Base-by-base conservation (phyloP, 2,797 vertebrate genomes). In the Gymnothorax reevesii region DNA sequence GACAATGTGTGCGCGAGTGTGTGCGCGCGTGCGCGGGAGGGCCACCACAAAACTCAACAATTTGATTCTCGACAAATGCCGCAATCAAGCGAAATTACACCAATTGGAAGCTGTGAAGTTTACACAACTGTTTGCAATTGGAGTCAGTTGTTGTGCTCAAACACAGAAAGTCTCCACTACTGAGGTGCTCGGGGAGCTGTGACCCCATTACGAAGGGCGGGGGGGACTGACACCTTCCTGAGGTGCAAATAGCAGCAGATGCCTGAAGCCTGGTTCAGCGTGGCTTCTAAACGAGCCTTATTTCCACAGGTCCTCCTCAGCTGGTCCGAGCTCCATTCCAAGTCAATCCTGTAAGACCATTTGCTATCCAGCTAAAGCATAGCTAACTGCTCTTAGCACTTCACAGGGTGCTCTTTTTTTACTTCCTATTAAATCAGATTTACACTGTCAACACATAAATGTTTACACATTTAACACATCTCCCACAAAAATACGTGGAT, bases 171-270 rank as follows among this genome's bases (percentile, higher is more conserved):
- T n/a, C n/a, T 69, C 13, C 59, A 8, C 60, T 9, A 22, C 22
- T 69, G 17, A 12, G 13, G 20, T 15, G 22, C 49, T 59, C 49
- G 71, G 49, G 20, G 62, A 20, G 7, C 62, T 84, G 83, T 84
- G 33, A 84, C 33, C 15, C 9, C 17, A 69, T 66, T 54, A 75
- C 5, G 0, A 12, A 7, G 27, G 42, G 60, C 4, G 3, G 3
- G 77, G 5, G 57, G 15, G 15, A 62, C 33, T 54, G 88, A 90
- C 85, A 84, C 80, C 84, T 59, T 82, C 87, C 83, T 57, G 59
- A 66, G 85, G 89, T 88, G 91, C 89, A 90, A 93, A 91, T 89
- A 86, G 85, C 89, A 88, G 85, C 93, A 91, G 77, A 84, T 55
- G 85, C 89, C 89, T 89, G 88, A 88, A 42, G 83, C 87, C 89